Base-by-base conservation (phyloP, 1,140 invertebrate genomes). In the Camponotus floridanus region DNA sequence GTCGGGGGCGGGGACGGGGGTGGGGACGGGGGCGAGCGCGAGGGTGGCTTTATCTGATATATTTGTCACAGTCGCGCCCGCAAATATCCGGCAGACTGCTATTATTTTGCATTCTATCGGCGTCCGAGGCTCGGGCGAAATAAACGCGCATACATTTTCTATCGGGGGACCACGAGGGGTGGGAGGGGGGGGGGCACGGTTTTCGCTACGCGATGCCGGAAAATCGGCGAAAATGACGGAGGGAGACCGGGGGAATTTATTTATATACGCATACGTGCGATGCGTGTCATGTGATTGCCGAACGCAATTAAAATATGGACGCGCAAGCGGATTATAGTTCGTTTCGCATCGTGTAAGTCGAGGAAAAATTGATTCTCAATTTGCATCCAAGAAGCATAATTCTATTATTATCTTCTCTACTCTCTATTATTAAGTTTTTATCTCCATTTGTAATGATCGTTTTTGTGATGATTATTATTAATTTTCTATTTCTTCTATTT, bases 81-180 rank as follows among this genome's bases (percentile, higher is more conserved):
- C 87, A 89, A 90, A 90, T 90, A 90, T 89, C 88, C 88, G 88
- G 73, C 76, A 88, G 87, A 42, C 76, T 89, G 88, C 87, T 85
- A 86, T 88, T 88, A 89, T 89, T 89, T 88, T 88, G 87, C 85
- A 67, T 89, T 83, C 87, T 73, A 86, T 36, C 87, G 61, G 71
- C 73, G 85, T 39, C 68, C 51, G 36, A 48, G 76, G 74, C 61
- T 15, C 51, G 62, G 59, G 11, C 71, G 76, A 87, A 87, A 90
- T 90, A 86, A 90, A 87, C 73, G 76, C 78, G 59, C 57, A 64
- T 48, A 73, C 11, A 42, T 79, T 65, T 55, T 21, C 73, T 84
- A 64, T 76, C 36, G 79, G 1, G 65, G 48, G 36, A 15, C 64
- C 13, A 42, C n/a, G n/a, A 18, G 36, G 36, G 0, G 57, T 21